Evolutionary conservation across 2,797 vertebrate genomes (phyloP), one percentile per base, ranked within the genome.

Genomic region (Myotis pilosus): DNA sequence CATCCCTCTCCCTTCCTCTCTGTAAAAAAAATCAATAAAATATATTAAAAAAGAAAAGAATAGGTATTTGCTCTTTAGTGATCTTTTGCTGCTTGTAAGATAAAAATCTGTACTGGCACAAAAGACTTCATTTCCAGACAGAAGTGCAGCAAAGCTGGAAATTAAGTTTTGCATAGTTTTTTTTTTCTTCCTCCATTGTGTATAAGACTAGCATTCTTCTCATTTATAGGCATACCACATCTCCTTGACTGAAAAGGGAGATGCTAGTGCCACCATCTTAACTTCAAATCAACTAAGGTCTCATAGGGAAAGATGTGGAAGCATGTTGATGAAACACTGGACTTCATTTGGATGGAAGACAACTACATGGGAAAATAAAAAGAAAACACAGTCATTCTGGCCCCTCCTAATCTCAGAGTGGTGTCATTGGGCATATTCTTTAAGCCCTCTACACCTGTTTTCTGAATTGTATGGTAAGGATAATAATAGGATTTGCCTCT

Each of bases 1-100:
- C 10, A 44, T 44, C 41, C 9, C 41, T 44, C 2, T 44, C 44
- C 44, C 44, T 44, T 44, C 44, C 44, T 44, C 44, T 44, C 44
- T 44, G 44, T 44, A 47, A 47, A 47, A 47, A 36, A 47, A 47
- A 47, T 47, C 44, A 47, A 13, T 47, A 47, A 47, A 47, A 47
- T 13, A 47, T 44, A 44, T 44, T 38, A 2, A 13, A 4, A 47
- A 47, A n/a, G n/a, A n/a, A 94, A 72, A 93, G 60, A 85, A 30
- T 25, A 87, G 15, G 30, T 66, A 78, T 92, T 74, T 90, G 87
- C 2, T 81, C 41, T 51, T 28, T 23, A 78, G 33, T 53, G 28
- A 94, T 83, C 10, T 88, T 94, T 78, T 85, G 71, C 44, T 89
- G 33, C 62, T 87, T 85, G 6, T 60, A 93, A 88, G 49, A 86